A percentile compares a stretch with the other conserved stretches of the same genome.
Evolutionary conservation across 2,797 vertebrate species (phyloP).

Genomic region (Lerista edwardsae): DNA sequence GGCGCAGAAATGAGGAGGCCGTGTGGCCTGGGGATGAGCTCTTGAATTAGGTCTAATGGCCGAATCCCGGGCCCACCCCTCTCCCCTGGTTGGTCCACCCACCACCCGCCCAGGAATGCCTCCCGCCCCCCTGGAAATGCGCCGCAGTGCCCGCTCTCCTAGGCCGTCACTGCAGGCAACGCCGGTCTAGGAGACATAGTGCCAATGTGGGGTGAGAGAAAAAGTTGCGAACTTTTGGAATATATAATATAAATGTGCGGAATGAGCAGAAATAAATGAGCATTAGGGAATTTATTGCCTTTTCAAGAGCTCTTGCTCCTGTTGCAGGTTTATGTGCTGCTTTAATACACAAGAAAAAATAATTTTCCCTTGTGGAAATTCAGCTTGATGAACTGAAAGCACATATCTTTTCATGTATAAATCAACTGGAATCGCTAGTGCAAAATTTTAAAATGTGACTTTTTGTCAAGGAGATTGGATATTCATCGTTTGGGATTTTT

Average conservation of each 20-base stretch:
- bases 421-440: background rate
- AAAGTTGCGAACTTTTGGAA: background rate
- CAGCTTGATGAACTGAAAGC: background rate
- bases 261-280: background rate
- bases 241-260: background rate
- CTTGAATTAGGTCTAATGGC: too few relatives aligned
- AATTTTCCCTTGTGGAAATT: background rate
- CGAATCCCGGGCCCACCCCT: too few relatives aligned
- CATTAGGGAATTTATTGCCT: background rate
- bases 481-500: background rate
- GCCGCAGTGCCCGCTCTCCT: too few relatives aligned
- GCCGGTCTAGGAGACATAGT: too few relatives aligned
- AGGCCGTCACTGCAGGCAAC: too few relatives aligned
- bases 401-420: background rate
- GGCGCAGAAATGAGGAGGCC: too few relatives aligned
- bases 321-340: background rate
- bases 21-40: too few relatives aligned
- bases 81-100: too few relatives aligned
- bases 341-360: conserved; percentile 9
- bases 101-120: too few relatives aligned
- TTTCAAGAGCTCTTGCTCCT: background rate
- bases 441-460: conserved; percentile 5
- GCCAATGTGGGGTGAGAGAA: too few relatives aligned
- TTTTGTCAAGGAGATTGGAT: background rate
- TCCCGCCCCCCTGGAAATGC: too few relatives aligned